A percentile compares a stretch with the other conserved stretches of the same genome.
Evolutionary conservation across 2,888 invertebrate species (phyloP).

Genomic region (Beris morrisii): DNA sequence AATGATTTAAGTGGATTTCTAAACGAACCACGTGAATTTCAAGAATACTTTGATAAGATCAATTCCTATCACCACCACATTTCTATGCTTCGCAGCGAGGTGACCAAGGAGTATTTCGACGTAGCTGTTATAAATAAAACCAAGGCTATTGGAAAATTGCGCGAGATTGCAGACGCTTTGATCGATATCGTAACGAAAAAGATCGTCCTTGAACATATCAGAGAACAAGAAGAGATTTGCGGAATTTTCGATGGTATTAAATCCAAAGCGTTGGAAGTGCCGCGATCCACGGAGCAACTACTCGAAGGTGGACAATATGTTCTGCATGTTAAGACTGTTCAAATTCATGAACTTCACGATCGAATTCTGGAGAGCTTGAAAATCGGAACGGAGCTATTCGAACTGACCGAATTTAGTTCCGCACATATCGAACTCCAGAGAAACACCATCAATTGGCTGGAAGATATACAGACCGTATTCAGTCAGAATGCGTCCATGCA

Average conservation of each 20-base stretch:
- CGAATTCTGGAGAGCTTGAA: slow-evolving; percentile 69
- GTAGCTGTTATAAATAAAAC: slow-evolving; percentile 66
- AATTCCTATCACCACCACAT: slow-evolving; percentile 63
- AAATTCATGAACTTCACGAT: slow-evolving; percentile 69
- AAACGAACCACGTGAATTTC: slow-evolving; percentile 60
- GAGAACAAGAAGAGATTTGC: slow-evolving; percentile 70
- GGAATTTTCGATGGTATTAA: slow-evolving; percentile 72
- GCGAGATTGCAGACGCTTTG: slow-evolving; percentile 61
- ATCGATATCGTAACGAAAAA: slow-evolving; percentile 65
- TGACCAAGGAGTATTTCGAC: slow-evolving; percentile 69
- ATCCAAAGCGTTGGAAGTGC: slow-evolving; percentile 68
- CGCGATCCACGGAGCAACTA: slow-evolving; percentile 77
- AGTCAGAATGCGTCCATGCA: slow-evolving; percentile 77
- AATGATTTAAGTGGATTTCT: slow-evolving; percentile 58
- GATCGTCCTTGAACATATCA: slow-evolving; percentile 66
- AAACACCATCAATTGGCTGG: slow-evolving; percentile 81
- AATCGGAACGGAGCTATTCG: slow-evolving; percentile 69
- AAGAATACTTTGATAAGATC: slow-evolving; percentile 64
- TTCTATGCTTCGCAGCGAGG: slow-evolving; percentile 63
- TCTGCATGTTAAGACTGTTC: slow-evolving; percentile 72
- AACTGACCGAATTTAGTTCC: slow-evolving; percentile 71
- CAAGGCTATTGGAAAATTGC: slow-evolving; percentile 65
- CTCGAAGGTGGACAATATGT: slow-evolving; percentile 81
- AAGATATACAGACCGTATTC: slow-evolving; percentile 77
- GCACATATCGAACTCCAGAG: slow-evolving; percentile 80